These are phyloP conservation scores for roundworm (Caenorhabditis elegans) DNA, from an alignment of 1,140 invertebrate species.

Conservation along the genomic window WBcel235 BX284603.4:3589001-3589500, in stretches of 20 bases:
- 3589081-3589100: no score
- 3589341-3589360: no score
- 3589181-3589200: background rate
- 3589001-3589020: no score
- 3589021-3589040: no score
- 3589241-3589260: background rate
- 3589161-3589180: background rate
- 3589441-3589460: constrained; percentile 9
- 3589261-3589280: constrained; percentile 20
- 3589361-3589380: no score
- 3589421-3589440: constrained; percentile 22
- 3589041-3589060: no score
- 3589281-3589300: constrained; percentile 18
- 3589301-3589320: background rate
- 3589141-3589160: no score
- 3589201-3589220: background rate
- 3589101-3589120: no score
- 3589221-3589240: background rate
- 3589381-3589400: no score
- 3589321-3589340: no score
- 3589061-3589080: no score
- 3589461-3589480: background rate
- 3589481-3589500: constrained; percentile 32
- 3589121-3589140: no score
- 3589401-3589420: background rate